Conservation (phyloP, 2,113 vertebrate genomes). For the Craseonycteris thonglongyai region DNA sequence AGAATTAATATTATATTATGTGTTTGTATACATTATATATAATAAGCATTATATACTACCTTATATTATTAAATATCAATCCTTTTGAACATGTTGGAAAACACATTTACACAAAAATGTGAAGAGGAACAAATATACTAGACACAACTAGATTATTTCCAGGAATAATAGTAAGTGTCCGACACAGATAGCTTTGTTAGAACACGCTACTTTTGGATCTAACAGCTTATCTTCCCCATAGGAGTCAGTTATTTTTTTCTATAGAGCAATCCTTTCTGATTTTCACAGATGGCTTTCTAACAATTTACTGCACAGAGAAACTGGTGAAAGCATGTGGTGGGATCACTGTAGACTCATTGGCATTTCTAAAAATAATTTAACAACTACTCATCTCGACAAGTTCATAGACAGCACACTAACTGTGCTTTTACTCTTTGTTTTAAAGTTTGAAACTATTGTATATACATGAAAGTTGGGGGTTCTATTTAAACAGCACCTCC, state of each 20-base stretch:
- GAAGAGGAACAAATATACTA: background rate
- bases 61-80: background rate
- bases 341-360: background rate
- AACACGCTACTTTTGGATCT: background rate
- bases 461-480: background rate
- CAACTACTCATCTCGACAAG: background rate
- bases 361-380: background rate
- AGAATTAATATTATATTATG: background rate
- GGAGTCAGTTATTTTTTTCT: background rate
- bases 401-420: background rate
- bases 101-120: background rate
- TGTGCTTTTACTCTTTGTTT: background rate
- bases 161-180: background rate
- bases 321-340: background rate
- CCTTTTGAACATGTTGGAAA: background rate
- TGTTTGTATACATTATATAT: background rate
- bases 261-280: background rate
- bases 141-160: background rate
- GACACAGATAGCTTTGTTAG: background rate
- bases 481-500: background rate
- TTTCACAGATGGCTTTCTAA: background rate
- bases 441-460: background rate
- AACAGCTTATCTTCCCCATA: background rate
- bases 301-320: background rate
- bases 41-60: background rate